Evolutionary conservation across 2,888 invertebrate species (phyloP).

Genomic region (Lamellibrachia satsuma): DNA sequence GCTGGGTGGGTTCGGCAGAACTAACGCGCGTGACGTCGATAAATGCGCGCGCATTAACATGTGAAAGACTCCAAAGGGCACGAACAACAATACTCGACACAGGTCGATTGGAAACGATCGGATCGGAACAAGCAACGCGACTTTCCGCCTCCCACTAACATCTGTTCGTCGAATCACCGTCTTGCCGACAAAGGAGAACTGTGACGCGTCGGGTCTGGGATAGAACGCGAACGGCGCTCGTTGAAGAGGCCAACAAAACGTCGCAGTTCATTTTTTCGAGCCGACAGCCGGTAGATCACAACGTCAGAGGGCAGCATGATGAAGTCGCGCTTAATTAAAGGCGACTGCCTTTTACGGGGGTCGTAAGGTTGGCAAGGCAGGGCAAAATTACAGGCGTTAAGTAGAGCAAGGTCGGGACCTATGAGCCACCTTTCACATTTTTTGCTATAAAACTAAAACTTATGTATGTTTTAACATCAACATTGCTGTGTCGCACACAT

Average conservation of each 20-base stretch:
- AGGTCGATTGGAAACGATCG: not conserved
- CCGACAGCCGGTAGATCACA: not conserved
- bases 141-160: not conserved
- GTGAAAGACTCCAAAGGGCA: not conserved
- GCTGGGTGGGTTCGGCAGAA: not conserved
- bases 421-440: no score
- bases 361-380: not conserved
- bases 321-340: not conserved
- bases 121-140: not conserved
- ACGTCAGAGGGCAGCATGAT: not conserved
- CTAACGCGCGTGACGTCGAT: slow-evolving; percentile 2
- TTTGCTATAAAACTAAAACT: no score
- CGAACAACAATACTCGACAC: not conserved
- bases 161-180: not conserved
- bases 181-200: not conserved
- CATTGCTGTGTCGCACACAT: no score
- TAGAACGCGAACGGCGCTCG: not conserved
- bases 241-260: not conserved
- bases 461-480: no score
- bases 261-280: not conserved
- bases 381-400: not conserved
- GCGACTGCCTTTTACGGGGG: not conserved
- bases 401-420: no score
- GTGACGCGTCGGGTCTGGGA: not conserved
- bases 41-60: slow-evolving; percentile 17